A percentile compares a stretch with the other conserved stretches of the same genome.
These are phyloP conservation scores for Tipula lateralis DNA, from an alignment of 2,888 invertebrate species.

Conservation along the genomic window DNA sequence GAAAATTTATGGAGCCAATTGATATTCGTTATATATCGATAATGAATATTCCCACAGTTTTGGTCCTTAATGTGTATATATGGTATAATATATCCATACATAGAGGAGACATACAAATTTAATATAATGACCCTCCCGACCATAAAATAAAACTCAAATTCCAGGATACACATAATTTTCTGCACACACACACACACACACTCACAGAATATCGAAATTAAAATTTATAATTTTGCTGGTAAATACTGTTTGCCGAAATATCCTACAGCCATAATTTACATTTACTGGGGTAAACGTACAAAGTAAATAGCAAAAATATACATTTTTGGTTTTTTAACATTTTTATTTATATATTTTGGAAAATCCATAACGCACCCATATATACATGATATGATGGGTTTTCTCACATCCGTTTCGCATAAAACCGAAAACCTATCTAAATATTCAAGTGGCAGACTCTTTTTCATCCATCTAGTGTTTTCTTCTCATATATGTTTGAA, in stretches of 20 bases:
- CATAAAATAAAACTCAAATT: background rate
- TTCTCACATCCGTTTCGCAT: background rate
- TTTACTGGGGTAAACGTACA: background rate
- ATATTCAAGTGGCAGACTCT: slow-evolving; percentile 5
- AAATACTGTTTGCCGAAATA: background rate
- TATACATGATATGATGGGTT: background rate
- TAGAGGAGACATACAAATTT: background rate
- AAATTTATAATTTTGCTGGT: background rate
- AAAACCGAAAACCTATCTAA: background rate
- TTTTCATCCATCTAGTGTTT: background rate
- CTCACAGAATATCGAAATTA: background rate
- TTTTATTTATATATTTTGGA: background rate
- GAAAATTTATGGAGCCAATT: background rate
- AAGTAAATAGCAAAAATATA: background rate
- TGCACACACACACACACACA: background rate
- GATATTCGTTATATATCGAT: background rate
- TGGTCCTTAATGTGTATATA: background rate
- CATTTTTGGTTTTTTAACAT: background rate
- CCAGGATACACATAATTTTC: background rate
- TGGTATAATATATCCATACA: background rate
- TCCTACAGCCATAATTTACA: background rate
- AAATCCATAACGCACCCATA: background rate
- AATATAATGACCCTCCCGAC: background rate
- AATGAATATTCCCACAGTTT: background rate
- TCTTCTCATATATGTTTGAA: background rate